Base-by-base conservation (phyloP, 2,888 invertebrate species). In the Tuta absoluta region DNA sequence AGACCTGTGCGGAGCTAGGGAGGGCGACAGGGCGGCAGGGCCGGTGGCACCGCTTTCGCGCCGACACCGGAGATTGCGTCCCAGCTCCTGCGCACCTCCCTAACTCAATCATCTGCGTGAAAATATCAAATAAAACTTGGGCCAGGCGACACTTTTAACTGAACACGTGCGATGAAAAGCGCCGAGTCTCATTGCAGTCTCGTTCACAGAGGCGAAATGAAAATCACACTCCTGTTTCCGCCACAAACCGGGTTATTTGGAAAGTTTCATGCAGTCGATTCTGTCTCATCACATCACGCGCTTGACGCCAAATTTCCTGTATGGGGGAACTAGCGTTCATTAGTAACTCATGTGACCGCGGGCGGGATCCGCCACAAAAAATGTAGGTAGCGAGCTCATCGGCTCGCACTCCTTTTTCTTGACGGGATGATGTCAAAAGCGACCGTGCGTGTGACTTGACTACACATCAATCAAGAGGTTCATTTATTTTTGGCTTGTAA, bases 61-160 rank as follows among this genome's bases (percentile, higher is more conserved):
- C 74, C 75, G 77, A 76, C 79, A 85, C 90, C 89, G 90, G 90
- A 89, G 89, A 90, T 90, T 89, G 86, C 87, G 77, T 81, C 79
- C 82, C 84, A 82, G 84, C 88, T 87, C 88, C 84, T 84, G 85
- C 86, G 84, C 87, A 84, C 83, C 76, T 80, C 78, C 73, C 86
- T 89, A 90, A 91, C 89, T 88, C 86, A 89, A 91, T 91, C 85
- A 86, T 82, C 81, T 80, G 80, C 82, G 81, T 84, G 81, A 86
- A 89, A 89, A 89, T 87, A 88, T 86, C 84, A 76, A 85, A 87
- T 85, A 84, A 84, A 85, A 85, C 78, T 79, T 80, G 81, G 84
- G 77, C 78, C 77, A 72, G 76, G 79, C 79, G 75, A 83, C 78
- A 81, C 75, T 82, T 82, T 82, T 79, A 82, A 84, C 75, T 76